phyloP scores from a whole-genome alignment of 2,888 invertebrate genomes.

The Drosophila multiciliata region DNA sequence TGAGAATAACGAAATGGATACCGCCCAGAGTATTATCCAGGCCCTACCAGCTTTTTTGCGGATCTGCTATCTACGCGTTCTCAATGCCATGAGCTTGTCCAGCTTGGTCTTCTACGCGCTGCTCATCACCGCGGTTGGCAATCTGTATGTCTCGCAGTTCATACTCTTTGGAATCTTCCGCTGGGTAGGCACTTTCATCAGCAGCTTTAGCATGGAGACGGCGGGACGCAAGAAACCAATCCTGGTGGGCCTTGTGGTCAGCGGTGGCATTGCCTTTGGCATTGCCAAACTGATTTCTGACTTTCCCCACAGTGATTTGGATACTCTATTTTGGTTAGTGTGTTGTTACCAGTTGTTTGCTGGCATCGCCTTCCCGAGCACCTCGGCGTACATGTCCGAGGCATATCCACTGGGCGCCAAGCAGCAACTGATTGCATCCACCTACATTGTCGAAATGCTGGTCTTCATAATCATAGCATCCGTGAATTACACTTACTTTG shows the following conservation, averaged over 20 bases:
- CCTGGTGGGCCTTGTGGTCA: conserved; percentile 57
- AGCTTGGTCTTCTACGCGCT: conserved; percentile 19
- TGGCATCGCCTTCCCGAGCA: conserved; percentile 58
- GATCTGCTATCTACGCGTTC: conserved; percentile 60
- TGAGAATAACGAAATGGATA: conserved; percentile 58
- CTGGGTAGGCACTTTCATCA: conserved; percentile 45
- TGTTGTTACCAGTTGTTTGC: conserved; percentile 65
- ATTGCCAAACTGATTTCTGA: conserved; percentile 30
- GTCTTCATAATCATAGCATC: conserved; percentile 56
- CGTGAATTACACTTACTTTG: not conserved
- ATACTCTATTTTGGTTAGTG: conserved; percentile 36
- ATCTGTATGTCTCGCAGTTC: conserved; percentile 31
- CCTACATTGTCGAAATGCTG: conserved; percentile 62
- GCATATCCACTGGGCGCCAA: conserved; percentile 79
- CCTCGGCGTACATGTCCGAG: conserved; percentile 67
- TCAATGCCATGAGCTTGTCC: conserved; percentile 70
- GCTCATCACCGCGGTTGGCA: not conserved
- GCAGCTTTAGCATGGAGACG: conserved; percentile 58
- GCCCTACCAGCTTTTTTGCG: conserved; percentile 65
- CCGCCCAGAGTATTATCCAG: conserved; percentile 38
- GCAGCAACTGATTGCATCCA: conserved; percentile 67
- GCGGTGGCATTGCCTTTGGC: conserved; percentile 58
- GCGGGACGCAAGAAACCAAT: conserved; percentile 70
- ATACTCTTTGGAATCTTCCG: conserved; percentile 55
- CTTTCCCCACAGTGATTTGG: not conserved